Evolutionary conservation across 2,113 vertebrate species (phyloP).

Genomic region (Eulacestoma nigropectus): DNA sequence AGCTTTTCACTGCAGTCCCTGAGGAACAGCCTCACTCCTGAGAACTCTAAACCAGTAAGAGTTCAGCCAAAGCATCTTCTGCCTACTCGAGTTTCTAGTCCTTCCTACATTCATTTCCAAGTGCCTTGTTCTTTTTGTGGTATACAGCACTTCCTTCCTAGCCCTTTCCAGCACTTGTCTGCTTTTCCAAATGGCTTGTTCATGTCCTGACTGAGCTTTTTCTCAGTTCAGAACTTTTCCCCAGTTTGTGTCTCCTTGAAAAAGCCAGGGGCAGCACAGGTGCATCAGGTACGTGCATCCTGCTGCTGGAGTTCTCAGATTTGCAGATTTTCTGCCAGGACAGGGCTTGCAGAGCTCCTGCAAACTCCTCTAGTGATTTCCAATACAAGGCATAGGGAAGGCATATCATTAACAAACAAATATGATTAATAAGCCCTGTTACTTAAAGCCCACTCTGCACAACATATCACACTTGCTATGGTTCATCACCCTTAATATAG

Average conservation of each 20-base stretch:
- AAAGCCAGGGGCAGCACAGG: neutral
- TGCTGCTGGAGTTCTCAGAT: neutral
- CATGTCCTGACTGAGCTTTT: neutral
- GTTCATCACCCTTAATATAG: neutral
- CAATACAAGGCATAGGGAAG: neutral
- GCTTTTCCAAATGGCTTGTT: neutral
- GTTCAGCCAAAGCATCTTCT: conserved; percentile 56
- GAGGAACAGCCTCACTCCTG: neutral
- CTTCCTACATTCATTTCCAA: neutral
- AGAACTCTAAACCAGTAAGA: neutral
- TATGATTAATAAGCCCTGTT: neutral
- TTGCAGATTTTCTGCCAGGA: neutral
- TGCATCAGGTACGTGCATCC: neutral
- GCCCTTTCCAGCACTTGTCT: neutral
- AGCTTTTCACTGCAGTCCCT: neutral
- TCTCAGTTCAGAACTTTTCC: neutral
- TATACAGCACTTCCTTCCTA: neutral
- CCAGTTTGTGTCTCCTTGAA: neutral
- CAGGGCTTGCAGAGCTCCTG: neutral
- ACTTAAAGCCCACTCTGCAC: neutral
- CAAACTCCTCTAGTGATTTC: neutral
- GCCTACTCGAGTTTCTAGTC: conserved; percentile 32
- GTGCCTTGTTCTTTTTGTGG: conserved; percentile 14
- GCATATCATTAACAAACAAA: neutral
- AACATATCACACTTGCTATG: neutral